These are phyloP conservation scores for Bettongia penicillata DNA, from an alignment of 2,113 vertebrate genomes.

Conservation along the genomic window DNA sequence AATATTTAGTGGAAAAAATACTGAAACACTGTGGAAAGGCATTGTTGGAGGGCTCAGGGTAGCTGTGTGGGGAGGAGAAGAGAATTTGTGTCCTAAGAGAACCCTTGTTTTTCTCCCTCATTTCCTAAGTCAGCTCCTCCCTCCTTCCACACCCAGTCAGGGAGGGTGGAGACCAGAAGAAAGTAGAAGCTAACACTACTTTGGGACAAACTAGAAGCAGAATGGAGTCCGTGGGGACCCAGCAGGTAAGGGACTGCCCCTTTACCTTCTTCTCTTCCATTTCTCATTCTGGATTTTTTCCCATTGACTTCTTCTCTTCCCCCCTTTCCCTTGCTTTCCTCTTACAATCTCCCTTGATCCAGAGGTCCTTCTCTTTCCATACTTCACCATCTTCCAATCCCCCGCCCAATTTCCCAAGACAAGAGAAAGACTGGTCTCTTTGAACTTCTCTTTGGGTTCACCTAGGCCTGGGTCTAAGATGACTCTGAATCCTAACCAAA, in stretches of 20 bases:
- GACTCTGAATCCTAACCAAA: neutral
- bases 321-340: neutral
- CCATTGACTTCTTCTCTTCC: neutral
- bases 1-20: neutral
- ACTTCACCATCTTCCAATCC: neutral
- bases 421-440: neutral
- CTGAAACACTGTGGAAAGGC: neutral
- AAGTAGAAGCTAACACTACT: neutral
- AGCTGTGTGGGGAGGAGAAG: neutral
- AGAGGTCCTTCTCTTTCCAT: neutral
- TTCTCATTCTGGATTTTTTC: neutral
- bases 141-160: neutral
- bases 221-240: conserved; percentile 17
- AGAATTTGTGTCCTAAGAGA: too few species aligned
- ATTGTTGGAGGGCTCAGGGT: neutral
- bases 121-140: conserved; percentile 28
- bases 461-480: neutral
- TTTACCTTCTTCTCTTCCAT: neutral
- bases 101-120: neutral
- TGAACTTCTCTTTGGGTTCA: neutral
- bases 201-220: neutral
- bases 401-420: neutral
- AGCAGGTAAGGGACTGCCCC: conserved; percentile 53
- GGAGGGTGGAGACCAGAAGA: conserved; percentile 5
- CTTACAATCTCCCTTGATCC: neutral